A percentile compares a stretch with the other conserved stretches of the same genome.
These are phyloP conservation scores for Lycaena phlaeas DNA, from an alignment of 2,888 invertebrate genomes.

Conservation along the genomic window DNA sequence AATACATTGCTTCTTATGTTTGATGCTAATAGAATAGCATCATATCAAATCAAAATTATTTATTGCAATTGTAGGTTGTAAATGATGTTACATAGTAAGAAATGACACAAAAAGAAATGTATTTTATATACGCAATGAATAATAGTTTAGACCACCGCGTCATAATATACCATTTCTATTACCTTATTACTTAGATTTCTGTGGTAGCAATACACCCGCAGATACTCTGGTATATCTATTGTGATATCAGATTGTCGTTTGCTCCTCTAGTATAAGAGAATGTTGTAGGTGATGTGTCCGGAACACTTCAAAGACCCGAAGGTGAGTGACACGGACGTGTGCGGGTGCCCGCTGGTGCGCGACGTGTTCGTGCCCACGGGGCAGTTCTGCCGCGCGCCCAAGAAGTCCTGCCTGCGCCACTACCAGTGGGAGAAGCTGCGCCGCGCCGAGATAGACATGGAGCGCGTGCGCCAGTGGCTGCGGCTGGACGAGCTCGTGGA, in stretches of 20 bases:
- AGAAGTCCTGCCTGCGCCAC: constrained; percentile 92
- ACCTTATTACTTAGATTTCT: too few relatives aligned
- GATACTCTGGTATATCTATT: constrained; percentile 24
- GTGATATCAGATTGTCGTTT: too few relatives aligned
- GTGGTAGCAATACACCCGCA: too few relatives aligned
- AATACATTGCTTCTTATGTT: too few relatives aligned
- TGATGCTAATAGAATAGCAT: too few relatives aligned
- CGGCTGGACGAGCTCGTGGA: constrained; percentile 95
- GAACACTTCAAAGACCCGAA: constrained; percentile 97
- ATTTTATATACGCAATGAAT: too few relatives aligned
- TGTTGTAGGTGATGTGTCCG: constrained; percentile 85
- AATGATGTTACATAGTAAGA: too few relatives aligned
- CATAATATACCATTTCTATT: too few relatives aligned
- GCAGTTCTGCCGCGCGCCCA: constrained; percentile 89
- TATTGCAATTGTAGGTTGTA: too few relatives aligned
- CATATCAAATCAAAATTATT: too few relatives aligned
- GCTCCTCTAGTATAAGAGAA: neutral
- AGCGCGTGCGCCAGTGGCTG: constrained; percentile 92
- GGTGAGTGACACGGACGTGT: constrained; percentile 89
- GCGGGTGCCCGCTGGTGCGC: constrained; percentile 91
- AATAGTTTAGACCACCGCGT: too few relatives aligned
- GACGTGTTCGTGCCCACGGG: constrained; percentile 89
- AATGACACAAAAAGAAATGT: too few relatives aligned
- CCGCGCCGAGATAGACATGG: constrained; percentile 95
- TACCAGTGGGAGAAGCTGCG: constrained; percentile 97